Evolutionary conservation across 2,888 invertebrate genomes (phyloP).

Genomic region (Coelopa pilipes): DNA sequence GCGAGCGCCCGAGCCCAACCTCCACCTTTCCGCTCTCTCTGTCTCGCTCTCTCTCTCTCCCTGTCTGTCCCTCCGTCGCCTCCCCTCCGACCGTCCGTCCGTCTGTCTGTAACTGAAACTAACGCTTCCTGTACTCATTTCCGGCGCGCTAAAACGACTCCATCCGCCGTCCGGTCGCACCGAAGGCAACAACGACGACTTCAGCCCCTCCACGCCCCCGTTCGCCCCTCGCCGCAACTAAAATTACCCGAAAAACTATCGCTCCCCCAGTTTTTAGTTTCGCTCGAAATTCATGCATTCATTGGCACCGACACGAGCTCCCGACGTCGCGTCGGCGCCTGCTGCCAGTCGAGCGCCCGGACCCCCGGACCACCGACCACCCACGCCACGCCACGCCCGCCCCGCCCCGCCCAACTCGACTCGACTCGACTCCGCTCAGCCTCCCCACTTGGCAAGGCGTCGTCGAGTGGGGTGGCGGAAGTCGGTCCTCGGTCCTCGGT

Average conservation of each 20-base stretch:
- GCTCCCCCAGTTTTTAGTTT: constrained; percentile 58
- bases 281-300: constrained; percentile 62
- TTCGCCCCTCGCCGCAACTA: constrained; percentile 34
- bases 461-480: background rate
- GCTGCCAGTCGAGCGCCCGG: background rate
- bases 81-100: background rate
- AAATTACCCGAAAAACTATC: constrained; percentile 56
- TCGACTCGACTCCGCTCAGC: too few relatives aligned
- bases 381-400: background rate
- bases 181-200: too few relatives aligned
- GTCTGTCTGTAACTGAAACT: constrained; percentile 52
- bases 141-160: constrained; percentile 40
- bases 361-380: background rate
- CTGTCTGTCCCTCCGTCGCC: too few relatives aligned
- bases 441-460: too few relatives aligned
- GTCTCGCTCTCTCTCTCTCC: too few relatives aligned
- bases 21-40: too few relatives aligned
- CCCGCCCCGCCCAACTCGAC: background rate
- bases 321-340: background rate
- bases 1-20: too few relatives aligned
- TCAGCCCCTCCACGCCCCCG: background rate
- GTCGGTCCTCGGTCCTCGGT: too few relatives aligned
- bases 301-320: constrained; percentile 51
- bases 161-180: background rate
- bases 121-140: constrained; percentile 63